Percentiles rank a stretch among this genome's conserved stretches.
These are phyloP conservation scores for Emesis furor DNA, from an alignment of 2,888 invertebrate species.

Conservation along the genomic window DNA sequence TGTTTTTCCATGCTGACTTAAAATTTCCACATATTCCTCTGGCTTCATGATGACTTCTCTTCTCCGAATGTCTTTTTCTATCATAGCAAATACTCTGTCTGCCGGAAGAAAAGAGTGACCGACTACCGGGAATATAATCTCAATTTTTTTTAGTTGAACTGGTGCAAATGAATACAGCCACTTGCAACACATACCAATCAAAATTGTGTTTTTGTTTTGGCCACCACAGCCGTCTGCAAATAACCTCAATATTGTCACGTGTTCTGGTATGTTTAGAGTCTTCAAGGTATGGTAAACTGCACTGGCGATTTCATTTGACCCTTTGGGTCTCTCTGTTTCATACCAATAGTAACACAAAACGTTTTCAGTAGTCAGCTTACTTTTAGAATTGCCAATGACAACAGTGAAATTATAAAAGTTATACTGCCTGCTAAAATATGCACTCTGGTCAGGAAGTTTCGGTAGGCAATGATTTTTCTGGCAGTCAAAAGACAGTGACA, in stretches of 20 bases:
- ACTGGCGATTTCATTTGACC: constrained; percentile 25
- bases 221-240: constrained; percentile 32
- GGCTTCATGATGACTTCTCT: constrained; percentile 32
- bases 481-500: constrained; percentile 33
- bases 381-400: constrained; percentile 21
- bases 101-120: constrained; percentile 29
- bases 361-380: constrained; percentile 25
- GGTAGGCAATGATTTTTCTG: constrained; percentile 26
- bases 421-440: constrained; percentile 26
- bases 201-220: neutral
- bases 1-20: constrained; percentile 25
- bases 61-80: constrained; percentile 29
- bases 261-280: constrained; percentile 3
- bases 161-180: constrained; percentile 24
- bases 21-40: constrained; percentile 34
- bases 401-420: constrained; percentile 24
- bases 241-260: constrained; percentile 14
- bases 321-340: constrained; percentile 23
- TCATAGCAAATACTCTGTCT: constrained; percentile 20
- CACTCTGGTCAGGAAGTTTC: constrained; percentile 25
- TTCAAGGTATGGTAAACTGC: constrained; percentile 29
- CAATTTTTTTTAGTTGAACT: constrained; percentile 22
- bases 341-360: constrained; percentile 28
- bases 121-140: constrained; percentile 28
- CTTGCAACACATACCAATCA: constrained; percentile 32